Conservation (phyloP, 2,113 vertebrate genomes). For the Prolemur simus region DNA sequence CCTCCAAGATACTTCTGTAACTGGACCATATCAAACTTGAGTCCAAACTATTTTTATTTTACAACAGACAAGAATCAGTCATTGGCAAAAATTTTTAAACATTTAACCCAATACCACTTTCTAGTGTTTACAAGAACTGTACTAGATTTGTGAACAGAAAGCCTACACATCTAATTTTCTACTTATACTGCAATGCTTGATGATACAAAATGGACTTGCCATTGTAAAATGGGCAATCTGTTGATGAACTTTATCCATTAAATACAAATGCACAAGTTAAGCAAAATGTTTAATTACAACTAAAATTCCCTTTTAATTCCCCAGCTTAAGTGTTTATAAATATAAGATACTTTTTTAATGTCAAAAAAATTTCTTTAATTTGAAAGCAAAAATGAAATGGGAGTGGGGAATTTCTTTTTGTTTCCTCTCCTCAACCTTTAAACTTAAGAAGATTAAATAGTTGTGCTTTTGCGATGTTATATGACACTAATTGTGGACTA, state of each 20-base stretch:
- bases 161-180: constrained; percentile 2
- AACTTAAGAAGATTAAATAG: neutral
- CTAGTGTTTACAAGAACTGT: constrained; percentile 30
- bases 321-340: neutral
- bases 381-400: constrained; percentile 12
- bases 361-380: neutral
- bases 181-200: neutral
- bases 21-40: neutral
- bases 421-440: neutral
- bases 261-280: constrained; percentile 20
- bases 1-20: neutral
- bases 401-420: neutral
- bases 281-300: constrained; percentile 28
- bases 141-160: constrained; percentile 4
- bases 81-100: constrained; percentile 4
- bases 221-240: constrained; percentile 1
- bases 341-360: neutral
- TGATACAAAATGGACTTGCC: constrained; percentile 46
- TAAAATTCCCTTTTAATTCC: constrained; percentile 29
- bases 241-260: constrained; percentile 14
- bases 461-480: neutral
- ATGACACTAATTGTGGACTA: neutral
- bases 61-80: constrained; percentile 13
- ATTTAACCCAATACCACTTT: neutral
- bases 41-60: constrained; percentile 37